Conservation (phyloP, 2,797 vertebrate genomes). For the Melanotaenia pygmaea region DNA sequence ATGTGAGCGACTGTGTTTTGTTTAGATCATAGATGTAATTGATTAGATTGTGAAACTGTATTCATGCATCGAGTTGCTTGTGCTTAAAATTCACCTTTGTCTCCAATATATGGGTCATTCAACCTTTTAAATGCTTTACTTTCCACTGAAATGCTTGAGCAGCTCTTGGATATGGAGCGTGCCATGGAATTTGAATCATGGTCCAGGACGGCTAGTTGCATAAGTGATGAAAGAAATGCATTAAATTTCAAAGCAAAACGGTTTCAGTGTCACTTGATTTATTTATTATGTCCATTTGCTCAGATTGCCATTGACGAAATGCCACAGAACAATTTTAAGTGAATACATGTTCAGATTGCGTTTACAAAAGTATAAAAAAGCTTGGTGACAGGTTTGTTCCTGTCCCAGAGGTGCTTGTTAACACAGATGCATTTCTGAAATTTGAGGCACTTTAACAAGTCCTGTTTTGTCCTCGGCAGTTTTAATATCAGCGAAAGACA, state of each 20-base stretch:
- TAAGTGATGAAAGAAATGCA: constrained; percentile 70
- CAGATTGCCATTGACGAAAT: constrained; percentile 22
- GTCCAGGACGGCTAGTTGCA: constrained; percentile 51
- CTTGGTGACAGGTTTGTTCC: constrained; percentile 14
- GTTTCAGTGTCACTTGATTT: constrained; percentile 30
- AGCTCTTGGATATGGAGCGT: constrained; percentile 37
- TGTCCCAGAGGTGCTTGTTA: neutral
- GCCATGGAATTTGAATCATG: constrained; percentile 52
- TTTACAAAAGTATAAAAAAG: no score
- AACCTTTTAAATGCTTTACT: constrained; percentile 50
- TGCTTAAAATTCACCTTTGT: constrained; percentile 51
- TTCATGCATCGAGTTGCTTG: constrained; percentile 45
- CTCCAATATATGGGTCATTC: constrained; percentile 29
- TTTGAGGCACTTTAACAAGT: constrained; percentile 35
- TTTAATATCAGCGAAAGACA: neutral
- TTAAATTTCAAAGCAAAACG: constrained; percentile 65
- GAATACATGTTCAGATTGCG: no score
- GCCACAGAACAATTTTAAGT: neutral
- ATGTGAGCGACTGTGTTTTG: constrained; percentile 35
- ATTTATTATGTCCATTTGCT: constrained; percentile 13
- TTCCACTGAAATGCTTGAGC: constrained; percentile 65
- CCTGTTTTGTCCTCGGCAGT: neutral
- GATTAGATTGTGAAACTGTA: constrained; percentile 46
- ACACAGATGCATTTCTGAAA: constrained; percentile 21
- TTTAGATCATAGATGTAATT: constrained; percentile 47